phyloP scores from a whole-genome alignment of 2,797 vertebrate species.

The Telmatherina bonti region DNA sequence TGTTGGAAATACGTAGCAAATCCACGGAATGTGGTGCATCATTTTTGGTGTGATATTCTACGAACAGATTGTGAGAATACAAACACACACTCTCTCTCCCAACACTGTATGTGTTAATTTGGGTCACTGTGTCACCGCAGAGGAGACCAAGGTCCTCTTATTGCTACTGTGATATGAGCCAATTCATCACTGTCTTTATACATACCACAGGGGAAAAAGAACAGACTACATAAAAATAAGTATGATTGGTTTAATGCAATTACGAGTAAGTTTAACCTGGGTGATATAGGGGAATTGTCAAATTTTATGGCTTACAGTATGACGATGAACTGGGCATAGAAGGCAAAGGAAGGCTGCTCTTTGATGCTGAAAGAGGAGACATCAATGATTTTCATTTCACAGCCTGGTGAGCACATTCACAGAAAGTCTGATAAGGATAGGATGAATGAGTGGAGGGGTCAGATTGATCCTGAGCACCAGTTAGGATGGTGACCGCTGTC shows the following conservation, averaged over 20 bases:
- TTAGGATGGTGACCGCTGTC: constrained; percentile 38
- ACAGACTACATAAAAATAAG: constrained; percentile 57
- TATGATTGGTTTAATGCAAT: constrained; percentile 74
- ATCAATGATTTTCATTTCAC: constrained; percentile 83
- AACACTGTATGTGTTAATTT: constrained; percentile 63
- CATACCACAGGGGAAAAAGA: constrained; percentile 40
- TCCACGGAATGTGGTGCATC: too few relatives aligned
- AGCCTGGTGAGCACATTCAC: constrained; percentile 75
- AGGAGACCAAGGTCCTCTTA: constrained; percentile 65
- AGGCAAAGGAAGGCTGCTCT: constrained; percentile 59
- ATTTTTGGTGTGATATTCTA: too few relatives aligned
- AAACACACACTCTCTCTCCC: constrained; percentile 6
- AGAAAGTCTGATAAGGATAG: constrained; percentile 59
- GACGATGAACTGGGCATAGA: constrained; percentile 60
- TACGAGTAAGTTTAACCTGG: constrained; percentile 69
- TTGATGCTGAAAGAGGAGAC: constrained; percentile 56
- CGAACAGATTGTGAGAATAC: background rate
- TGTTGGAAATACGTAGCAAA: too few relatives aligned
- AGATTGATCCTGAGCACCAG: constrained; percentile 36
- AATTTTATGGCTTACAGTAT: constrained; percentile 78
- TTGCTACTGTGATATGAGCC: constrained; percentile 65
- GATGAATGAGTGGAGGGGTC: constrained; percentile 46
- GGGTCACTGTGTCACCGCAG: constrained; percentile 74
- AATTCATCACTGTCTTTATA: constrained; percentile 74
- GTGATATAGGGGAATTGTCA: constrained; percentile 74